Evolutionary conservation across 2,888 invertebrate genomes (phyloP).

Genomic region (Sthenelais limicola): DNA sequence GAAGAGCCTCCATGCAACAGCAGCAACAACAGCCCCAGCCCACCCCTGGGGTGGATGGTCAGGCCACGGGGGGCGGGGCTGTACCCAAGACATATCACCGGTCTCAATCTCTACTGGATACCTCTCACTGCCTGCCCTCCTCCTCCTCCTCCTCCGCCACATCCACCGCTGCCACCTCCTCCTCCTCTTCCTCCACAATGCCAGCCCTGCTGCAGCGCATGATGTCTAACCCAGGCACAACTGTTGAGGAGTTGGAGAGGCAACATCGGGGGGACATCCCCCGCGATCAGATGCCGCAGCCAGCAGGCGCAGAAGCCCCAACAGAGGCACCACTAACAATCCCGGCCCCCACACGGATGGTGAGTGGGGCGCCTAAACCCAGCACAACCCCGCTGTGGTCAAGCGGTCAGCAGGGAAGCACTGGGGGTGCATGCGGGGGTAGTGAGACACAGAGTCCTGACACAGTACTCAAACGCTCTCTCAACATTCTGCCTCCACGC

Average conservation of each 20-base stretch:
- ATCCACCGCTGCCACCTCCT: not conserved
- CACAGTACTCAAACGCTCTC: constrained; percentile 50
- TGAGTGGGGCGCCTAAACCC: not conserved
- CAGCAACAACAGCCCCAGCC: constrained; percentile 15
- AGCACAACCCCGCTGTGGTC: constrained; percentile 12
- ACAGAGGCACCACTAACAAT: constrained; percentile 8
- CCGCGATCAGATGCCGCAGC: constrained; percentile 45
- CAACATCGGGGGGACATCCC: constrained; percentile 46
- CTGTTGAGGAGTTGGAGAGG: constrained; percentile 88
- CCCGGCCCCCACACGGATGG: constrained; percentile 14
- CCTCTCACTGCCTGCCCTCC: not conserved
- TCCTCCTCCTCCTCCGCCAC: not conserved
- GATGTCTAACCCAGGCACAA: constrained; percentile 87
- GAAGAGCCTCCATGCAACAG: constrained; percentile 44
- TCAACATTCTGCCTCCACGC: constrained; percentile 48
- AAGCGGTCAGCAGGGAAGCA: not conserved
- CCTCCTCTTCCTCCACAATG: constrained; percentile 30
- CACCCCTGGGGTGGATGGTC: not conserved
- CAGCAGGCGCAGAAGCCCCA: constrained; percentile 41
- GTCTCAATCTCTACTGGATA: constrained; percentile 16
- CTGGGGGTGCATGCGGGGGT: not conserved
- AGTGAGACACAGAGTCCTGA: constrained; percentile 49
- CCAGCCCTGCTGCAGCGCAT: constrained; percentile 79
- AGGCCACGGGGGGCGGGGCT: not conserved
- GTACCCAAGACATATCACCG: constrained; percentile 31